Evolutionary conservation across 1,140 invertebrate species (phyloP).

Genomic region (Dinothrombium tinctorium): DNA sequence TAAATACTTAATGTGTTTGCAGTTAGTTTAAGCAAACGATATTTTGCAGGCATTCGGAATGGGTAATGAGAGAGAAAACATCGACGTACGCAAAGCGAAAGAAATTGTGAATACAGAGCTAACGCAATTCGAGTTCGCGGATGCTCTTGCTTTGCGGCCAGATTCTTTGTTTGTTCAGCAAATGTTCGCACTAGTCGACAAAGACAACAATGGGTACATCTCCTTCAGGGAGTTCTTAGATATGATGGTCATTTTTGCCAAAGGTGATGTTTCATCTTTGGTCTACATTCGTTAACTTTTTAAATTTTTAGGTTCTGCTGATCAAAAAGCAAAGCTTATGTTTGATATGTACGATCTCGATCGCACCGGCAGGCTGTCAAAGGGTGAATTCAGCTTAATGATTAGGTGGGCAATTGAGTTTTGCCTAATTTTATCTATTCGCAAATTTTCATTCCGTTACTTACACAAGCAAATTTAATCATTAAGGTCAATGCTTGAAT

Average conservation of each 20-base stretch:
- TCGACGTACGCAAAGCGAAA: slow-evolving; percentile 22
- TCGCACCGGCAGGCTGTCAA: slow-evolving; percentile 24
- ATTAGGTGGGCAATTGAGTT: slow-evolving; percentile 23
- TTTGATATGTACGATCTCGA: slow-evolving; percentile 36
- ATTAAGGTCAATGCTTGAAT: slow-evolving; percentile 27
- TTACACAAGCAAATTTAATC: not conserved
- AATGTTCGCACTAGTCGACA: slow-evolving; percentile 37
- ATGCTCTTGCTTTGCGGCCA: slow-evolving; percentile 29
- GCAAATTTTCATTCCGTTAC: not conserved
- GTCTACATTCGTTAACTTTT: not conserved
- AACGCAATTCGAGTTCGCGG: slow-evolving; percentile 32
- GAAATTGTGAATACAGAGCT: slow-evolving; percentile 28
- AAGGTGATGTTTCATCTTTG: slow-evolving; percentile 20
- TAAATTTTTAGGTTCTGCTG: slow-evolving; percentile 20
- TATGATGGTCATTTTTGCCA: slow-evolving; percentile 34
- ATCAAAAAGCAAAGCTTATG: slow-evolving; percentile 30
- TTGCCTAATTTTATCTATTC: not conserved
- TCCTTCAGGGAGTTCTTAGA: slow-evolving; percentile 37
- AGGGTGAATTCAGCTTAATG: slow-evolving; percentile 29
- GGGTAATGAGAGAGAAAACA: slow-evolving; percentile 22
- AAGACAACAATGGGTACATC: slow-evolving; percentile 36
- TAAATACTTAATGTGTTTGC: slow-evolving; percentile 10
- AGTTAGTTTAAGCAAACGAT: not conserved
- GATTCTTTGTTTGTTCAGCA: slow-evolving; percentile 32
- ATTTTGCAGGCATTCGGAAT: slow-evolving; percentile 21